Percentiles rank a stretch among this genome's conserved stretches.
Evolutionary conservation across 2,888 invertebrate genomes (phyloP).

Genomic region (Zaprionus bogoriensis): DNA sequence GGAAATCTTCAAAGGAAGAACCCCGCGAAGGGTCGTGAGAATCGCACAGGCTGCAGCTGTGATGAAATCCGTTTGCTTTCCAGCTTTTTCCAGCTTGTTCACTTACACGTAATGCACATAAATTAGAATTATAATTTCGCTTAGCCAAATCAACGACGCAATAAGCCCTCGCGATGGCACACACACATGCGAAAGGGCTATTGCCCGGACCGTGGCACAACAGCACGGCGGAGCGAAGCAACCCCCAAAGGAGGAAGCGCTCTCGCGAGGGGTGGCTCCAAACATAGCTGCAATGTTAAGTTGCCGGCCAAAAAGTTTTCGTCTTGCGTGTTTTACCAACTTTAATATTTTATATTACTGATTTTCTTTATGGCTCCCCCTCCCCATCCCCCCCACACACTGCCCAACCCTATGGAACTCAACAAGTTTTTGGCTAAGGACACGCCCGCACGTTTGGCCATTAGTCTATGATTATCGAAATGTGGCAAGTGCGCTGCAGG

Average conservation of each 20-base stretch:
- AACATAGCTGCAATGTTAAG: constrained; percentile 9
- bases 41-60: constrained; percentile 31
- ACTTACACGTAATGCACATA: constrained; percentile 49
- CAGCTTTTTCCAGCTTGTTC: constrained; percentile 38
- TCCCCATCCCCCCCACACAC: background rate
- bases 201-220: constrained; percentile 8
- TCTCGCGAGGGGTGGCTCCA: constrained; percentile 32
- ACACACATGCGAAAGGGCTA: constrained; percentile 65
- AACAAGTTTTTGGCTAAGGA: constrained; percentile 59
- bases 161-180: constrained; percentile 59
- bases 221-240: constrained; percentile 27
- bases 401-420: constrained; percentile 39
- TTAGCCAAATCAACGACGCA: constrained; percentile 75
- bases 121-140: constrained; percentile 72
- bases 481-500: too few species aligned
- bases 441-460: constrained; percentile 60
- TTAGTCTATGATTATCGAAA: constrained; percentile 67
- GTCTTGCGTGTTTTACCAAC: constrained; percentile 69
- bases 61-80: background rate
- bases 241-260: constrained; percentile 50
- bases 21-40: constrained; percentile 40
- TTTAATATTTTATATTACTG: constrained; percentile 70
- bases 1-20: constrained; percentile 25
- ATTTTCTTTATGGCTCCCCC: constrained; percentile 59
- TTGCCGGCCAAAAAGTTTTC: constrained; percentile 58